phyloP scores from a whole-genome alignment of 2,888 invertebrate genomes.

The Dryomyza anilis region DNA sequence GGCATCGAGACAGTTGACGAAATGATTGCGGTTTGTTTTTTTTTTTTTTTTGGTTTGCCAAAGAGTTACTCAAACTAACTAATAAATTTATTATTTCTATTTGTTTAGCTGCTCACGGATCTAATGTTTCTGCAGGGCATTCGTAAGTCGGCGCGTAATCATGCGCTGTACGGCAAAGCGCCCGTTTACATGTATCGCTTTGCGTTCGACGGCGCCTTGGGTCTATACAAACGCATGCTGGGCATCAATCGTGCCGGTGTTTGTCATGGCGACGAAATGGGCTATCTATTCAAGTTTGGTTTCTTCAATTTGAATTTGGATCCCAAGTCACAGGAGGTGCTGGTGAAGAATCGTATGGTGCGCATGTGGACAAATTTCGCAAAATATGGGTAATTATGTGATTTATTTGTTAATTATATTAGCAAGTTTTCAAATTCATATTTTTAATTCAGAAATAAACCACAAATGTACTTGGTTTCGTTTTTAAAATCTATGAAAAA shows the following conservation, averaged over 20 bases:
- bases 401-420: neutral
- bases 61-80: neutral
- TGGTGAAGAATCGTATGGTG: conserved; percentile 67
- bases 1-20: conserved; percentile 65
- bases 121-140: conserved; percentile 69
- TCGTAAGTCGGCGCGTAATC: conserved; percentile 63
- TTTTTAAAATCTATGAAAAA: too few species aligned
- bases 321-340: conserved; percentile 66
- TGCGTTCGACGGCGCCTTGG: conserved; percentile 68
- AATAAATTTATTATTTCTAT: neutral
- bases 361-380: conserved; percentile 72
- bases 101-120: conserved; percentile 67
- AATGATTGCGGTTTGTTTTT: conserved; percentile 61
- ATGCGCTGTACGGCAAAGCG: conserved; percentile 59
- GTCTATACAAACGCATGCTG: conserved; percentile 68
- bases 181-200: conserved; percentile 69
- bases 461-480: too few species aligned
- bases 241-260: conserved; percentile 67
- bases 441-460: too few species aligned
- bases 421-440: too few species aligned
- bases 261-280: conserved; percentile 71
- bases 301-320: conserved; percentile 68
- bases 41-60: conserved; percentile 14
- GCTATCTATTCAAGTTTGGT: conserved; percentile 70
- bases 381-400: conserved; percentile 65